Percentiles rank a stretch among this genome's conserved stretches.
phyloP scores from a whole-genome alignment of 1,140 invertebrate species.

The Bombus pascuorum region DNA sequence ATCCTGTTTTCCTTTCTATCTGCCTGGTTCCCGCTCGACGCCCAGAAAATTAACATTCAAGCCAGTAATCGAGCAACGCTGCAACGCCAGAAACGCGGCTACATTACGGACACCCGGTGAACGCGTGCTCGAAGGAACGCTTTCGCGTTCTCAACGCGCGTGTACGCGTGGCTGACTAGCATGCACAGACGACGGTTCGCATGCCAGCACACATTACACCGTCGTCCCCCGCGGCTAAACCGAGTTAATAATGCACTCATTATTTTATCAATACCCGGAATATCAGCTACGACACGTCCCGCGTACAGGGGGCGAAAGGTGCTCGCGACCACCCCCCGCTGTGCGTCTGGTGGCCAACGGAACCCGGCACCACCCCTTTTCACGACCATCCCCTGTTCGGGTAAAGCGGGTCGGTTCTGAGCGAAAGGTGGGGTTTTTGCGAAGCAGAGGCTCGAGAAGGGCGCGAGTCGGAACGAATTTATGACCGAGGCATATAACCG shows the following conservation, averaged over 20 bases:
- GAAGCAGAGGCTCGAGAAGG: slow-evolving; percentile 6
- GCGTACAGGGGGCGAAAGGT: slow-evolving; percentile 47
- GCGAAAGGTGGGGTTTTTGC: slow-evolving; percentile 1
- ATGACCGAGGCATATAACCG: slow-evolving; percentile 65
- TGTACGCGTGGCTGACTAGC: slow-evolving; percentile 37
- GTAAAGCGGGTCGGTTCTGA: slow-evolving; percentile 26
- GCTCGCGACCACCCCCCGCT: slow-evolving; percentile 14
- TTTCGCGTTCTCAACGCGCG: slow-evolving; percentile 10
- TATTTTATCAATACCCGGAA: slow-evolving; percentile 77
- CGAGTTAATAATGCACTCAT: slow-evolving; percentile 77
- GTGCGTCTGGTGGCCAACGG: slow-evolving; percentile 19
- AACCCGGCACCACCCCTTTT: slow-evolving; percentile 37
- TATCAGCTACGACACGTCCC: slow-evolving; percentile 65
- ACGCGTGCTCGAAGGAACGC: slow-evolving; percentile 32
- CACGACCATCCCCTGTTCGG: slow-evolving; percentile 56
- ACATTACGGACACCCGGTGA: slow-evolving; percentile 47
- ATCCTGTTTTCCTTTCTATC: background rate
- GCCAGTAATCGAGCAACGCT: slow-evolving; percentile 8
- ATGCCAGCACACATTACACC: slow-evolving; percentile 72
- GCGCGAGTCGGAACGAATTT: slow-evolving; percentile 68
- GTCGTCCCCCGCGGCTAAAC: slow-evolving; percentile 39
- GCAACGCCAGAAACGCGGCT: slow-evolving; percentile 41
- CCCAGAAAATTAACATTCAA: slow-evolving; percentile 14
- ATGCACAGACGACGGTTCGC: slow-evolving; percentile 60
- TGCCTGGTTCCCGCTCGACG: background rate